These are phyloP conservation scores for Addax nasomaculatus DNA, from an alignment of 2,113 vertebrate genomes.

Conservation along the genomic window DNA sequence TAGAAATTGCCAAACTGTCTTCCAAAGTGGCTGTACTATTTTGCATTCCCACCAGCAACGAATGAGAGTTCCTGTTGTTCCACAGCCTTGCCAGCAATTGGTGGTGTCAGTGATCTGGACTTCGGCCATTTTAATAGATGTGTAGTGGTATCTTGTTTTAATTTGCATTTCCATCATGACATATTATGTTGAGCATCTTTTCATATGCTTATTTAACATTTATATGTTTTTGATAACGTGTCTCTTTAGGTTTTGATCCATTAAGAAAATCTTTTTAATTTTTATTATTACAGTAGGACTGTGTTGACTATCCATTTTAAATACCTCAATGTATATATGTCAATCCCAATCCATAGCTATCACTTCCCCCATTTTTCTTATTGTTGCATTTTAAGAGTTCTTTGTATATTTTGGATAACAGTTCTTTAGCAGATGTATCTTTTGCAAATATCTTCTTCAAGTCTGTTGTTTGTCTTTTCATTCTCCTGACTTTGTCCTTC, in stretches of 20 bases:
- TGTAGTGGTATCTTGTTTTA: rapidly evolving
- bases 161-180: background rate
- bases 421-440: background rate
- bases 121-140: background rate
- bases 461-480: too few species aligned
- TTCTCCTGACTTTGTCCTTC: background rate
- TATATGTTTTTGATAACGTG: background rate
- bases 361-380: background rate
- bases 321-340: background rate
- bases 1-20: background rate
- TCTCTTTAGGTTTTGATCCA: background rate
- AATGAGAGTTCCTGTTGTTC: too few species aligned
- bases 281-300: background rate
- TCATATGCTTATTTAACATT: rapidly evolving
- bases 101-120: background rate
- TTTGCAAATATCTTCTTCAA: too few species aligned
- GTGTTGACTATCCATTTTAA: background rate
- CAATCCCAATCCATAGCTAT: background rate
- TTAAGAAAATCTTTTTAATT: background rate
- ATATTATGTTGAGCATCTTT: rapidly evolving
- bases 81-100: background rate
- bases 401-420: rapidly evolving
- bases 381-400: background rate
- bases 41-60: rapidly evolving
- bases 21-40: rapidly evolving